phyloP scores from a whole-genome alignment of 2,797 vertebrate species.

The Onychomys leucogaster region DNA sequence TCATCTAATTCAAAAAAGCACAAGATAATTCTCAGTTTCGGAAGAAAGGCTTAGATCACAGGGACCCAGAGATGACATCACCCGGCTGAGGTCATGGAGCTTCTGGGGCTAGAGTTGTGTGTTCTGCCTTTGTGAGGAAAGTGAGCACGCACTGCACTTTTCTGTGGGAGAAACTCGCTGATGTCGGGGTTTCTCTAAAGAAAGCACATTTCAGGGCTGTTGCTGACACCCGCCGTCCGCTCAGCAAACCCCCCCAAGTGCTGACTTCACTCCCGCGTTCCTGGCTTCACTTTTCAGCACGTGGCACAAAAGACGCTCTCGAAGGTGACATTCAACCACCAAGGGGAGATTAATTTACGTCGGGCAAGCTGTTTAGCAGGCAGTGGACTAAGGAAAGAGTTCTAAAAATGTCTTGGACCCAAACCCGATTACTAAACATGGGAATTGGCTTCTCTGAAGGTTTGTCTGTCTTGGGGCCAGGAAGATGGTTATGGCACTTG shows the following conservation, averaged over 20 bases:
- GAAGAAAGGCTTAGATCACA: not conserved
- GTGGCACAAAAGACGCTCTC: not conserved
- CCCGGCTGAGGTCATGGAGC: constrained; percentile 39
- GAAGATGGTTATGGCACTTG: not conserved
- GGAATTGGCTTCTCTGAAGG: not conserved
- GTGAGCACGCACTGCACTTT: not conserved
- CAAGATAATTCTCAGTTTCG: not conserved
- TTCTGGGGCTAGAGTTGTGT: constrained; percentile 26
- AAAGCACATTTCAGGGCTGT: constrained; percentile 56
- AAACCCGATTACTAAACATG: not conserved
- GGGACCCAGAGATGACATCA: constrained; percentile 27
- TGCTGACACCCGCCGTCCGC: constrained; percentile 47
- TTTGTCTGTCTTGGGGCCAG: not conserved
- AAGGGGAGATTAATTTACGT: not conserved
- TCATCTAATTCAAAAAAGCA: not conserved
- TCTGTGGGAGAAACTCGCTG: constrained; percentile 64
- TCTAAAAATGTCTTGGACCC: not conserved
- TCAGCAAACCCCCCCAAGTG: not conserved
- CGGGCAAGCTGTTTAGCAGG: not conserved
- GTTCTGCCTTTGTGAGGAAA: constrained; percentile 55
- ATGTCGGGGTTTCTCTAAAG: constrained; percentile 65
- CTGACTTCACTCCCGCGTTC: constrained; percentile 20
- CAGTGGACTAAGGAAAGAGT: not conserved
- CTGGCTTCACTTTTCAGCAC: constrained; percentile 38
- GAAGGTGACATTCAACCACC: not conserved